A percentile compares a stretch with the other conserved stretches of the same genome.
These are phyloP conservation scores for Netelia fuscicornis DNA, from an alignment of 2,888 invertebrate species.

Conservation along the genomic window DNA sequence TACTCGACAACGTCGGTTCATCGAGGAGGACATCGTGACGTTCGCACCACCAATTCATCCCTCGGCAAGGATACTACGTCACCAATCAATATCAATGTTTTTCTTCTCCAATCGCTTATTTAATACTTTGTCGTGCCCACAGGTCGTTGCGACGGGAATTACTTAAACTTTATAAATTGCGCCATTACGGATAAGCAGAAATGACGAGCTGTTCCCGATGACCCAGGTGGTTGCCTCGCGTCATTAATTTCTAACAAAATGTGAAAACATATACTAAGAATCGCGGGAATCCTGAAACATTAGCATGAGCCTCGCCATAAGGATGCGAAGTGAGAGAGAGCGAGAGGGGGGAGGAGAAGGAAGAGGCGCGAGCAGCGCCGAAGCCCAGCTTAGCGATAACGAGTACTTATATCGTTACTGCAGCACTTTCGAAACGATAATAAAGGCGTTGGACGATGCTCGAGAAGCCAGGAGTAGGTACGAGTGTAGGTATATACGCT, in stretches of 20 bases:
- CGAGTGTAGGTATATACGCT: neutral
- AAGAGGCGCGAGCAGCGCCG: conserved; percentile 14
- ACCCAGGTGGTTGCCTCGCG: neutral
- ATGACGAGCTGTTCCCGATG: conserved; percentile 11
- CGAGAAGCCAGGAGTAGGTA: conserved; percentile 4
- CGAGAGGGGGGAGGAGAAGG: conserved; percentile 32
- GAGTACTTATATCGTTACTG: conserved; percentile 64
- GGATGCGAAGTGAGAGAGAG: conserved; percentile 13
- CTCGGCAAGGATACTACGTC: no score
- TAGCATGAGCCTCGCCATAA: conserved; percentile 10
- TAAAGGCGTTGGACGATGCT: conserved; percentile 47
- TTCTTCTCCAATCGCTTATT: no score
- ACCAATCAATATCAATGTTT: no score
- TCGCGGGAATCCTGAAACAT: conserved; percentile 44
- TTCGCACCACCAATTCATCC: no score
- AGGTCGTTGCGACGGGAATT: neutral
- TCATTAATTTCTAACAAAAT: conserved; percentile 7
- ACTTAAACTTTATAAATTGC: conserved; percentile 9
- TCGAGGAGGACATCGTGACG: no score
- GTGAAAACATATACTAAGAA: conserved; percentile 3
- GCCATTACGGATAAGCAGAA: neutral
- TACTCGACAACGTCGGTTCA: no score
- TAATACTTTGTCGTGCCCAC: no score
- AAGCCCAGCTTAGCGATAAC: conserved; percentile 60
- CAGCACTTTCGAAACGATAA: conserved; percentile 61